Percentiles rank a stretch among this genome's conserved stretches.
Conservation (phyloP, 1,140 invertebrate species). For the Steinernema khuongi region DNA sequence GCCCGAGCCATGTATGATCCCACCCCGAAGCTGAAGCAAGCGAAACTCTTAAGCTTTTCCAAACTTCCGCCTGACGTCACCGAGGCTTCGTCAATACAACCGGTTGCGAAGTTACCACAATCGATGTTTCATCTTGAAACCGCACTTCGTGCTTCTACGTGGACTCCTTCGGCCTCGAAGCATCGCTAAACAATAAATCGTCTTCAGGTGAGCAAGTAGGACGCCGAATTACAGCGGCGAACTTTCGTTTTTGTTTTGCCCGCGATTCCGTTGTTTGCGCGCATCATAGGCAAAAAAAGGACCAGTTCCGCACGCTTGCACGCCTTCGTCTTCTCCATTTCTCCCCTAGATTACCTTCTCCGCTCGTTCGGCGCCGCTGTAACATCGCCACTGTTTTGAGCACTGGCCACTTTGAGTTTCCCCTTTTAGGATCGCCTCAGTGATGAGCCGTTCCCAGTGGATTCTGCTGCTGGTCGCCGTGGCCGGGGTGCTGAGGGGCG, state of each 20-base stretch:
- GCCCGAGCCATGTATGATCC: no score
- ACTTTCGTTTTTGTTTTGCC: neutral
- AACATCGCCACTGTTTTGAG: neutral
- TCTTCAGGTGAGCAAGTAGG: neutral
- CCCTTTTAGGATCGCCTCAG: neutral
- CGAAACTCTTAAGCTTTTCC: no score
- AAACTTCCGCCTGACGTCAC: no score
- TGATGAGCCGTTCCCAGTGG: neutral
- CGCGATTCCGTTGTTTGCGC: conserved; percentile 2
- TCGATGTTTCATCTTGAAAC: no score
- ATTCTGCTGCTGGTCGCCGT: neutral
- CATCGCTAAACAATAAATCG: neutral
- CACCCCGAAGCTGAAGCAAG: no score
- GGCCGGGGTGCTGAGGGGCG: neutral
- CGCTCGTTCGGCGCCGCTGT: neutral
- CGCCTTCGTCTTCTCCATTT: neutral
- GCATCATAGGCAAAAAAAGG: neutral
- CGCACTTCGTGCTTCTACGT: no score
- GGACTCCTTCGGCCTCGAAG: no score
- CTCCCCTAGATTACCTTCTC: neutral
- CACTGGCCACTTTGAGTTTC: neutral
- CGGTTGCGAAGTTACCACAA: no score
- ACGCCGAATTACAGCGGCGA: neutral
- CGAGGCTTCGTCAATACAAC: no score
- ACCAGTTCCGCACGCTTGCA: neutral